These are phyloP conservation scores for Nephila pilipes DNA, from an alignment of 1,140 invertebrate species.

Conservation along the genomic window DNA sequence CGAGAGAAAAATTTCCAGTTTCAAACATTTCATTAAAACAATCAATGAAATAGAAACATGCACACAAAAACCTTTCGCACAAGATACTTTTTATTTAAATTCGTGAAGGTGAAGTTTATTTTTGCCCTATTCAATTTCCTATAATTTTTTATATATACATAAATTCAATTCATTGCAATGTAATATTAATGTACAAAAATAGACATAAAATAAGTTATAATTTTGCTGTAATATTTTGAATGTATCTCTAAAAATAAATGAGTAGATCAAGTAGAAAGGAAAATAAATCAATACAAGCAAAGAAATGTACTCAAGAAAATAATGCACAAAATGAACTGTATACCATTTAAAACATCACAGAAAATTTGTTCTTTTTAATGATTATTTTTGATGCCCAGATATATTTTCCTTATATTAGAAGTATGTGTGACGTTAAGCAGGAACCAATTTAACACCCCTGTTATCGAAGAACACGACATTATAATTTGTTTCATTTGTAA, in stretches of 20 bases:
- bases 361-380: not conserved
- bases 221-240: no score
- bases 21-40: no score
- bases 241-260: no score
- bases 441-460: slow-evolving; percentile 23
- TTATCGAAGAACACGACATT: not conserved
- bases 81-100: no score
- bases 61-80: no score
- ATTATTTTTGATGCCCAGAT: not conserved
- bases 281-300: not conserved
- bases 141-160: no score
- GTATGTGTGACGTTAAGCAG: not conserved
- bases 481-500: not conserved
- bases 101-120: no score
- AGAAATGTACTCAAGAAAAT: not conserved
- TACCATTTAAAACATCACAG: not conserved
- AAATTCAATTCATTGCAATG: no score
- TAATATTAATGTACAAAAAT: no score
- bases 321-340: not conserved
- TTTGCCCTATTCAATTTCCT: no score
- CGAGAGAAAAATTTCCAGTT: not conserved
- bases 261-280: not conserved
- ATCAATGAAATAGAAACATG: not conserved
- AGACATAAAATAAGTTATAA: no score
- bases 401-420: not conserved